Base-by-base conservation (phyloP, 2,797 vertebrate genomes). In the Darevskia mixta region DNA sequence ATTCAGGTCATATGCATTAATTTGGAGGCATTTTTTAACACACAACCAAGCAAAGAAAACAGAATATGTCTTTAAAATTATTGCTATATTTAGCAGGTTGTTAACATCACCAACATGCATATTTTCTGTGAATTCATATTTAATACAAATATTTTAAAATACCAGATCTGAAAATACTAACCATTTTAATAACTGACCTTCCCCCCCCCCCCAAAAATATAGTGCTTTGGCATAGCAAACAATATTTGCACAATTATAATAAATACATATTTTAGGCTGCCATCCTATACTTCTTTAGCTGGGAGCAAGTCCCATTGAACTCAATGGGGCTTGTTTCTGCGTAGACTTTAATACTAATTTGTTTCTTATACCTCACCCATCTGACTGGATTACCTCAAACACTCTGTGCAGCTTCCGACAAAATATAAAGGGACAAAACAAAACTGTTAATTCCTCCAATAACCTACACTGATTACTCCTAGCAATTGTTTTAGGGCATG, bases 11-110 rank as follows among this genome's bases (percentile, higher is more conserved):
- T 82, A 35, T 27, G 17, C 5, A 79, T 76, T 75, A 86, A 87
- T 86, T 90, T 86, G 82, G 84, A 49, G 73, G 17, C 49, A 43
- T 64, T 73, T 49, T 38, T 27, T 20, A 11, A 67, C 29, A 49
- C 29, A 82, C n/a, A 79, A 3, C 55, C 11, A 86, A 79, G 49
- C 29, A 61, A 79, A 93, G 83, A 29, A 89, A 9, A 87, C 87
- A 93, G 73, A 92, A 86, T 88, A 83, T 32, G 77, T 93, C 92
- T 79, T 95, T 92, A 91, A 94, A 95, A 95, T 96, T 95, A 96
- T 95, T 96, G 94, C 94, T 94, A 69, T 94, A 94, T 94, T 95
- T 95, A 95, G 90, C 89, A 93, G 90, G 86, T 89, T 41, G 79
- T 79, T 92, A 94, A 91, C 82, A 91, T 92, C 78, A 95, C 67